Evolutionary conservation across 2,113 vertebrate species (phyloP).

Genomic region (Colius striatus): DNA sequence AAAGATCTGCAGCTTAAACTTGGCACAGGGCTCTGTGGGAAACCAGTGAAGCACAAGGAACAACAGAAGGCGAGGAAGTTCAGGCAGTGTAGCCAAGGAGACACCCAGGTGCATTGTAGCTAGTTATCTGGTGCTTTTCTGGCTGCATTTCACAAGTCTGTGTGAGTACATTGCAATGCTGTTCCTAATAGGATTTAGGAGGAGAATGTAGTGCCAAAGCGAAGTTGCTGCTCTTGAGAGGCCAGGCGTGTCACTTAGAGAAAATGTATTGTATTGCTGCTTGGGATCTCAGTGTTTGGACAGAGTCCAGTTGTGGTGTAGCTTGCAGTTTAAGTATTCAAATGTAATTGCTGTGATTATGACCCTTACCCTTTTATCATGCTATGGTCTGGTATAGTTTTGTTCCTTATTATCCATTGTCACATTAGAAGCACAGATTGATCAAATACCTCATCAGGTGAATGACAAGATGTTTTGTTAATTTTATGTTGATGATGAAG

Average conservation of each 20-base stretch:
- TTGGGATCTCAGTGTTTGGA: neutral
- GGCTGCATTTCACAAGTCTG: neutral
- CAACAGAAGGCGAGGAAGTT: slow-evolving; percentile 31
- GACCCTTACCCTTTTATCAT: neutral
- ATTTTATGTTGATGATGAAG: neutral
- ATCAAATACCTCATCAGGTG: neutral
- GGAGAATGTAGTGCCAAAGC: neutral
- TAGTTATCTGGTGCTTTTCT: slow-evolving; percentile 27
- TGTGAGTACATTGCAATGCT: neutral
- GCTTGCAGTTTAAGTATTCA: neutral
- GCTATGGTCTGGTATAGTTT: neutral
- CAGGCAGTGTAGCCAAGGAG: slow-evolving; percentile 37
- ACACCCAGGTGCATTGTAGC: neutral
- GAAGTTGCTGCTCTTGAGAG: neutral
- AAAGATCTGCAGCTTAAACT: slow-evolving; percentile 22
- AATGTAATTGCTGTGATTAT: neutral
- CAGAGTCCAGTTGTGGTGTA: neutral
- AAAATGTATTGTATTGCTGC: neutral
- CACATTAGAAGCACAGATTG: neutral
- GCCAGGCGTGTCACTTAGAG: neutral
- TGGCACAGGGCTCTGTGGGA: slow-evolving; percentile 27
- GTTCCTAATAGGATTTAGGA: neutral
- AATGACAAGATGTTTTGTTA: neutral
- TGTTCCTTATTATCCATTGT: neutral
- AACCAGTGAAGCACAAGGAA: neutral